Conservation (phyloP, 2,888 invertebrate species). For the Spodoptera exigua region DNA sequence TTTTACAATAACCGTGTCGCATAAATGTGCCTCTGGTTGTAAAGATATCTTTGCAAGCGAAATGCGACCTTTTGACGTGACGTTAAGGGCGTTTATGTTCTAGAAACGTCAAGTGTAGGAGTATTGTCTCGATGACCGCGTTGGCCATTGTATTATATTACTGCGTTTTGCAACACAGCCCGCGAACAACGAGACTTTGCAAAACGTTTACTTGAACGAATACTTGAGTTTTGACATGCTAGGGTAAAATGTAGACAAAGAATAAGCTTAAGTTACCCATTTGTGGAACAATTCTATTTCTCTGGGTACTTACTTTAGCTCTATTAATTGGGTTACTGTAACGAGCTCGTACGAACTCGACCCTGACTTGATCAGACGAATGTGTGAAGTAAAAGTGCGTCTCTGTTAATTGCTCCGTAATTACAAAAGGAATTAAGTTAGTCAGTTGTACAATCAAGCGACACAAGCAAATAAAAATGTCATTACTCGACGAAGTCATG, state of each 20-base stretch:
- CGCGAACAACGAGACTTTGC: slow-evolving; percentile 75
- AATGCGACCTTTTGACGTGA: slow-evolving; percentile 50
- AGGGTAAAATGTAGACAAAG: slow-evolving; percentile 42
- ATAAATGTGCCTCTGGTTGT: slow-evolving; percentile 28
- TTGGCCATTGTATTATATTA: slow-evolving; percentile 77
- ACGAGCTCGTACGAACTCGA: slow-evolving; percentile 13
- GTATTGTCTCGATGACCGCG: slow-evolving; percentile 77
- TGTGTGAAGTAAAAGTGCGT: background rate
- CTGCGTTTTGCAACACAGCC: slow-evolving; percentile 75
- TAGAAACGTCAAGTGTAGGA: slow-evolving; percentile 65
- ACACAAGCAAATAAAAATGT: no score
- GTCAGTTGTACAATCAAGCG: no score
- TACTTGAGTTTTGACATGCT: slow-evolving; percentile 51
- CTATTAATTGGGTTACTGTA: slow-evolving; percentile 26
- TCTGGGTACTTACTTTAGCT: slow-evolving; percentile 1
- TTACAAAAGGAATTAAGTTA: background rate
- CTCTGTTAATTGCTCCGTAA: background rate
- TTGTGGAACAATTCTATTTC: slow-evolving; percentile 13
- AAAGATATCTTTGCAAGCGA: slow-evolving; percentile 36
- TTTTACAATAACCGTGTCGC: slow-evolving; percentile 47
- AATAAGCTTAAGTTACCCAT: slow-evolving; percentile 16
- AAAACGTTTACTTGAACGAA: slow-evolving; percentile 70
- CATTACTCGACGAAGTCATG: no score
- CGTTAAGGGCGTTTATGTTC: slow-evolving; percentile 57
- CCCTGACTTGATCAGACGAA: slow-evolving; percentile 16